Conservation (phyloP, 2,888 invertebrate genomes). For the Platerodrilus igneus region DNA sequence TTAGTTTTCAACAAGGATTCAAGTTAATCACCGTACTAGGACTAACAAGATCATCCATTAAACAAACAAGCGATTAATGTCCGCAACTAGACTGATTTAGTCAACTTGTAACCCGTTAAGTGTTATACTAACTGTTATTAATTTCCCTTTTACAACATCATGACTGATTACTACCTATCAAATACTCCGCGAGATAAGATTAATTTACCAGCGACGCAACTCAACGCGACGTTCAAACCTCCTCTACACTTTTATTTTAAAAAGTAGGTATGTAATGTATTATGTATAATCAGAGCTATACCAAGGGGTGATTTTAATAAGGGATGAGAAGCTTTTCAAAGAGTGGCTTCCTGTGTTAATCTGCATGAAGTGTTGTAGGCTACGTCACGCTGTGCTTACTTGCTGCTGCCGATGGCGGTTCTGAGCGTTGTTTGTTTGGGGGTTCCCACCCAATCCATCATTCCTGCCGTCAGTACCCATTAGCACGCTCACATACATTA, state of each 20-base stretch:
- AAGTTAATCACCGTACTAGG: too few relatives aligned
- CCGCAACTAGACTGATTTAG: conserved; percentile 33
- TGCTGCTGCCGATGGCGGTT: conserved; percentile 40
- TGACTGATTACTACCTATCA: conserved; percentile 39
- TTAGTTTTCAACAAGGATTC: too few relatives aligned
- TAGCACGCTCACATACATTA: conserved; percentile 53
- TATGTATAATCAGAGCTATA: too few relatives aligned
- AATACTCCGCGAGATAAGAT: conserved; percentile 21
- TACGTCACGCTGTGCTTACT: conserved; percentile 36
- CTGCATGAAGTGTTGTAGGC: conserved; percentile 39
- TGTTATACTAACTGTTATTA: conserved; percentile 36
- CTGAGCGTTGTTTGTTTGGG: conserved; percentile 41
- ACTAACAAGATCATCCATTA: conserved; percentile 34
- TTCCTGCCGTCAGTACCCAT: conserved; percentile 61
- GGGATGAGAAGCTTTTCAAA: conserved; percentile 33
- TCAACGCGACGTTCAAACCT: too few relatives aligned
- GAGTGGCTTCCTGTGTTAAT: conserved; percentile 41
- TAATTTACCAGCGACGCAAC: not conserved
- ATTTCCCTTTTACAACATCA: conserved; percentile 34
- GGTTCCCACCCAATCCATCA: conserved; percentile 55
- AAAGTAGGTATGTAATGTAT: too few relatives aligned
- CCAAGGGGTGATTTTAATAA: conserved; percentile 25
- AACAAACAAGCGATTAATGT: conserved; percentile 35
- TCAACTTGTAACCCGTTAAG: conserved; percentile 36
- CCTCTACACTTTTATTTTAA: too few relatives aligned